Percentiles rank a stretch among this genome's conserved stretches.
Evolutionary conservation across 2,888 invertebrate species (phyloP).

Genomic region (Tetrapedia diversipes): DNA sequence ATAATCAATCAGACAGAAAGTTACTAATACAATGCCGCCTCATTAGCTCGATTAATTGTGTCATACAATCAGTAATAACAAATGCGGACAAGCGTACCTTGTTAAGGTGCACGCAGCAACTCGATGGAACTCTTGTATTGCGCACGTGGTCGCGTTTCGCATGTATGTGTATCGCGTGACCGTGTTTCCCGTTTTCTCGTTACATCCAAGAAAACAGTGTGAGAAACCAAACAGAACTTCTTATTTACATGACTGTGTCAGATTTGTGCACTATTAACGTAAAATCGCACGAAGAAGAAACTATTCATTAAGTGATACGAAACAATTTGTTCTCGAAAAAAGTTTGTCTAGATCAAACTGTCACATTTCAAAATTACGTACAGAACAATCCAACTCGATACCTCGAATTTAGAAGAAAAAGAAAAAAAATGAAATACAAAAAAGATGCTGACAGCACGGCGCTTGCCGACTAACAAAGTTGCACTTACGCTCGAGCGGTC

Average conservation of each 20-base stretch:
- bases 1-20: no score
- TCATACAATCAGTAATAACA: neutral
- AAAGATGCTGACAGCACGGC: constrained; percentile 29
- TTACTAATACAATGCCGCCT: no score
- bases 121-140: constrained; percentile 27
- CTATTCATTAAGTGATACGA: neutral
- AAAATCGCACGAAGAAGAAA: neutral
- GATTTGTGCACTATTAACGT: neutral
- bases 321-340: neutral
- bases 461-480: constrained; percentile 47
- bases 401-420: neutral
- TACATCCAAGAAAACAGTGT: neutral
- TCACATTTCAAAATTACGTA: neutral
- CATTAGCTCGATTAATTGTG: constrained; percentile 2
- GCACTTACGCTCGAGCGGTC: constrained; percentile 10
- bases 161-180: constrained; percentile 10
- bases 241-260: constrained; percentile 13
- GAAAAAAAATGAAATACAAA: neutral
- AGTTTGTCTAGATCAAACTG: neutral
- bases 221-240: neutral
- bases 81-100: constrained; percentile 41
- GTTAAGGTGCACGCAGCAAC: constrained; percentile 12
- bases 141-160: constrained; percentile 40
- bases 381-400: neutral
- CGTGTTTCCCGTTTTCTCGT: constrained; percentile 6